Percentiles rank a stretch among this genome's conserved stretches.
Conservation (phyloP, 2,113 vertebrate genomes). For the Vanacampus margaritifer region DNA sequence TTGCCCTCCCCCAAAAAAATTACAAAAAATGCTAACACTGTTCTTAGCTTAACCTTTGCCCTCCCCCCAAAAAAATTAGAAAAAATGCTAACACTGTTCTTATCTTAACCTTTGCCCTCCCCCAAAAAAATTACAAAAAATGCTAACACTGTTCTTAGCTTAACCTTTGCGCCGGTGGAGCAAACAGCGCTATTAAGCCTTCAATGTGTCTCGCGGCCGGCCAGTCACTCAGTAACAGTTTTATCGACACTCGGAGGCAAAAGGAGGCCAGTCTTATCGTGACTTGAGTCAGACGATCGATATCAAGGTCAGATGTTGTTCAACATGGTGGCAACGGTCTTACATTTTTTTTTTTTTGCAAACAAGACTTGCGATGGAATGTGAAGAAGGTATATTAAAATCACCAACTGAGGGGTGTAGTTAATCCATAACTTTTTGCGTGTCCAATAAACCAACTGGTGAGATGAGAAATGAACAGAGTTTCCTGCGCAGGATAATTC, state of each 20-base stretch:
- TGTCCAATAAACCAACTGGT: too few species aligned
- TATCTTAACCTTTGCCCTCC: conserved; percentile 21
- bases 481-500: too few species aligned
- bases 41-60: conserved; percentile 24
- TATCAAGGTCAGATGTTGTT: conserved; percentile 20
- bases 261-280: conserved; percentile 48
- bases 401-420: too few species aligned
- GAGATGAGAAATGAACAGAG: too few species aligned
- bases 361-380: not conserved
- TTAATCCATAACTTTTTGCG: too few species aligned
- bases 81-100: not conserved
- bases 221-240: conserved; percentile 57
- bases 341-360: too few species aligned
- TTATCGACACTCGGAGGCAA: conserved; percentile 50
- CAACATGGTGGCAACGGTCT: not conserved
- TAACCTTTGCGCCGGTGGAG: conserved; percentile 25
- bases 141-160: conserved; percentile 5
- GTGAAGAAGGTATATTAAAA: too few species aligned
- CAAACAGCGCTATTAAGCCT: conserved; percentile 29
- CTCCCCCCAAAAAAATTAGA: not conserved
- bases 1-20: not conserved
- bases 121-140: not conserved
- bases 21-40: not conserved
- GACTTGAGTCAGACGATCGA: conserved; percentile 32
- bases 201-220: conserved; percentile 18